Percentiles rank a stretch among this genome's conserved stretches.
These are phyloP conservation scores for Hyles euphorbiae DNA, from an alignment of 1,140 invertebrate genomes.

Conservation along the genomic window DNA sequence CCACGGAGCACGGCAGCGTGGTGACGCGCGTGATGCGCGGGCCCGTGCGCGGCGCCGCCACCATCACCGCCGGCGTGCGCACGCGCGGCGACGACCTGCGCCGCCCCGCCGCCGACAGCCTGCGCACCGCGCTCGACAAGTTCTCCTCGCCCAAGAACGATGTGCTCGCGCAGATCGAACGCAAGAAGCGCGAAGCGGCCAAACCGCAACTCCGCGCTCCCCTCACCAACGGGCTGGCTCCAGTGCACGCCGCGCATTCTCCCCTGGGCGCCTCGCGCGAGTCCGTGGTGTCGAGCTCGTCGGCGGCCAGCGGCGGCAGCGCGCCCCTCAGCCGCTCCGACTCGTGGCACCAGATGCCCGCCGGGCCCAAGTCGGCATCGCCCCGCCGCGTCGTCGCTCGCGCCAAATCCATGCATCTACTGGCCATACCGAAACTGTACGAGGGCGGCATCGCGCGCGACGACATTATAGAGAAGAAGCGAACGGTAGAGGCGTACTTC, in stretches of 20 bases:
- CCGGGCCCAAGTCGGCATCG: conserved; percentile 38
- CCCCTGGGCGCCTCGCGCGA: conserved; percentile 46
- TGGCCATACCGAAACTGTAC: conserved; percentile 84
- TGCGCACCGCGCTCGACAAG: conserved; percentile 72
- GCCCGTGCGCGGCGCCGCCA: conserved; percentile 78
- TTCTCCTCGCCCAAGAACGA: conserved; percentile 53
- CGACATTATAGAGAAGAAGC: conserved; percentile 83
- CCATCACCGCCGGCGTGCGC: conserved; percentile 68
- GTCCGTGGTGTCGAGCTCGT: conserved; percentile 44
- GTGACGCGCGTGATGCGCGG: conserved; percentile 81
- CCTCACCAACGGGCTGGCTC: conserved; percentile 59
- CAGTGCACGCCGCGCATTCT: conserved; percentile 29
- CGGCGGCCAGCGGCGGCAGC: conserved; percentile 50
- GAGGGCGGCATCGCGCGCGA: conserved; percentile 85
- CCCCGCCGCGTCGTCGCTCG: conserved; percentile 75
- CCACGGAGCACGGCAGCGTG: conserved; percentile 75
- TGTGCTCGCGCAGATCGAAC: conserved; percentile 48
- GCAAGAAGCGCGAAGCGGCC: conserved; percentile 39
- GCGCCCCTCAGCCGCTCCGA: conserved; percentile 82
- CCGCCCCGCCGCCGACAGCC: conserved; percentile 68
- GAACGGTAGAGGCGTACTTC: conserved; percentile 89
- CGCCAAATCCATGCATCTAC: conserved; percentile 83
- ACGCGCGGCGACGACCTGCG: conserved; percentile 68
- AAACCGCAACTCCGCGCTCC: conserved; percentile 55
- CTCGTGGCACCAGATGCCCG: conserved; percentile 83